phyloP scores from a whole-genome alignment of 2,113 vertebrate genomes.

The Rhinopomastus cyanomelas region DNA sequence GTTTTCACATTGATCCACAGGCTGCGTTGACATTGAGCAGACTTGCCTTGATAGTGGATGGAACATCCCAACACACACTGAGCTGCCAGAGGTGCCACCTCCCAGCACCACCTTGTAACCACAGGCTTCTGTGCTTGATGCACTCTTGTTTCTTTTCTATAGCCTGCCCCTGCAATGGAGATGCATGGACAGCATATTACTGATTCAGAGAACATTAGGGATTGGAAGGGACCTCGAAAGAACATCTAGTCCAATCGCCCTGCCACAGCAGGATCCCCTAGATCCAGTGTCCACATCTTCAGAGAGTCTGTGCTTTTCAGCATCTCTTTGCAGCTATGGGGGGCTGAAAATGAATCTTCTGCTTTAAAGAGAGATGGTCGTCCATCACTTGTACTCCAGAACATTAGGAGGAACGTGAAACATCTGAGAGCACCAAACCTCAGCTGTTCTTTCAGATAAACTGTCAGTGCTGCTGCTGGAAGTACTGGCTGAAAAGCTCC shows the following conservation, averaged over 20 bases:
- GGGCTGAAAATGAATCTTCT: neutral
- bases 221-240: too few relatives aligned
- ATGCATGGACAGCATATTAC: neutral
- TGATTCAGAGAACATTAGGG: too few relatives aligned
- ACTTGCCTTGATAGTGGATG: fast-evolving
- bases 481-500: neutral
- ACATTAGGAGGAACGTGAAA: neutral
- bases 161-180: neutral
- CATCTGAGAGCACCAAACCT: neutral
- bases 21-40: neutral
- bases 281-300: neutral
- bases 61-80: neutral
- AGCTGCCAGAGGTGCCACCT: neutral
- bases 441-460: neutral
- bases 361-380: neutral
- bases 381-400: neutral
- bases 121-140: neutral
- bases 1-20: neutral
- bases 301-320: neutral
- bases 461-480: neutral
- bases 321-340: neutral
- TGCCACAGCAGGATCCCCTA: too few relatives aligned
- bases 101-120: neutral
- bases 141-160: neutral
- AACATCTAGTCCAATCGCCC: too few relatives aligned